A percentile compares a stretch with the other conserved stretches of the same genome.
Conservation (phyloP, 2,797 vertebrate genomes). For the Protonibea diacanthus region DNA sequence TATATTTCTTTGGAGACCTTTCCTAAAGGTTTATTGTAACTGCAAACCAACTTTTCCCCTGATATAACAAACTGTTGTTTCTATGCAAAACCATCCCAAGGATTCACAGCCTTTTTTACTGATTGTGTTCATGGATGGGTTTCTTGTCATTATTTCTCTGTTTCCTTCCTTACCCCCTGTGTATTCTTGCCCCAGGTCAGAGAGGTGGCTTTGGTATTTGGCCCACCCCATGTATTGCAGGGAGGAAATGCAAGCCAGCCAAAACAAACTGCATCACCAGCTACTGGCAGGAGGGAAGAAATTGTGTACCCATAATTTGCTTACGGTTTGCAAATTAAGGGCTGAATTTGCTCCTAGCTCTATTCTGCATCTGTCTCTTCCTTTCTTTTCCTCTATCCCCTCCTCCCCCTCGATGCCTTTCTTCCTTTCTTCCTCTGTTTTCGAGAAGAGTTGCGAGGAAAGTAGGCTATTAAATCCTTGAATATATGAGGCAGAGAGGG, state of each 20-base stretch:
- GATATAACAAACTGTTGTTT: constrained; percentile 2
- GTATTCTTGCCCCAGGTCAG: constrained; percentile 34
- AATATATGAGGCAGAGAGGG: constrained; percentile 70
- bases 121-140: neutral
- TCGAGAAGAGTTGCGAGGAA: constrained; percentile 57
- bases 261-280: constrained; percentile 62
- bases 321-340: constrained; percentile 71
- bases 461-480: constrained; percentile 73
- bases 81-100: neutral
- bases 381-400: constrained; percentile 22
- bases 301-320: constrained; percentile 65
- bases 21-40: neutral
- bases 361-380: constrained; percentile 57
- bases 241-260: constrained; percentile 51
- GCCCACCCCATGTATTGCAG: constrained; percentile 39
- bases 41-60: constrained; percentile 4
- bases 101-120: constrained; percentile 6
- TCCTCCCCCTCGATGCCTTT: constrained; percentile 10
- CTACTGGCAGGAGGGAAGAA: constrained; percentile 55
- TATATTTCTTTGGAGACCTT: neutral
- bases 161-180: constrained; percentile 4
- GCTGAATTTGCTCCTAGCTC: constrained; percentile 62
- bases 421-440: constrained; percentile 43
- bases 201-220: constrained; percentile 38
- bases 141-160: neutral